Conservation (phyloP, 2,797 vertebrate species). For the Paguma larvata region DNA sequence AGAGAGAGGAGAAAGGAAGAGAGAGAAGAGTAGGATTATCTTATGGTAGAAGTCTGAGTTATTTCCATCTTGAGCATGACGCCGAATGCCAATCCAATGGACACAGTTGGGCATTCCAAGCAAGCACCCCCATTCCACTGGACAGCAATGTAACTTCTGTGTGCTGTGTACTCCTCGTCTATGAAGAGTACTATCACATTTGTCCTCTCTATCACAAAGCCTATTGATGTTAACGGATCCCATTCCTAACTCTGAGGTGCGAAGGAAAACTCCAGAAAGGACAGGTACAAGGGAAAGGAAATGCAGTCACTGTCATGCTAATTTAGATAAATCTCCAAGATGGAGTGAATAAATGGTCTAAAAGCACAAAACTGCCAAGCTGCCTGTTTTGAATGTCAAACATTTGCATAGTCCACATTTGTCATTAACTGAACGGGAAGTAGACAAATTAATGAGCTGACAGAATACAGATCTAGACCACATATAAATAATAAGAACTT, state of each 20-base stretch:
- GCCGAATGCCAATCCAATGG: neutral
- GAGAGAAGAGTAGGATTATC: neutral
- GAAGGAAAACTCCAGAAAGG: neutral
- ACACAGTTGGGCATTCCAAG: rapidly evolving
- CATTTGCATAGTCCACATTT: conserved; percentile 61
- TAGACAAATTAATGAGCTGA: conserved; percentile 75
- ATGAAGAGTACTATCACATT: neutral
- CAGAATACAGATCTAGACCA: conserved; percentile 54
- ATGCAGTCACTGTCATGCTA: neutral
- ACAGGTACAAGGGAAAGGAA: conserved; percentile 51
- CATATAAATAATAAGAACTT: conserved; percentile 34
- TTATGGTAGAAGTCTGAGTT: neutral
- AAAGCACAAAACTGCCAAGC: conserved; percentile 62
- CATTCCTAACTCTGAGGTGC: neutral
- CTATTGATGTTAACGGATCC: neutral
- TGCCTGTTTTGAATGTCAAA: conserved; percentile 75
- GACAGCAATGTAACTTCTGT: neutral
- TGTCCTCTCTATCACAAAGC: neutral
- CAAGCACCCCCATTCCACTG: neutral
- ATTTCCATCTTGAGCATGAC: neutral
- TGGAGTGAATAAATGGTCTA: conserved; percentile 63
- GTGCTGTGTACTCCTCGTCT: neutral
- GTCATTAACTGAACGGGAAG: conserved; percentile 72
- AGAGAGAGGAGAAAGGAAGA: too few species aligned
- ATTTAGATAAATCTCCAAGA: conserved; percentile 71